Conservation (phyloP, 2,113 vertebrate species). For the Ascaphus truei region DNA sequence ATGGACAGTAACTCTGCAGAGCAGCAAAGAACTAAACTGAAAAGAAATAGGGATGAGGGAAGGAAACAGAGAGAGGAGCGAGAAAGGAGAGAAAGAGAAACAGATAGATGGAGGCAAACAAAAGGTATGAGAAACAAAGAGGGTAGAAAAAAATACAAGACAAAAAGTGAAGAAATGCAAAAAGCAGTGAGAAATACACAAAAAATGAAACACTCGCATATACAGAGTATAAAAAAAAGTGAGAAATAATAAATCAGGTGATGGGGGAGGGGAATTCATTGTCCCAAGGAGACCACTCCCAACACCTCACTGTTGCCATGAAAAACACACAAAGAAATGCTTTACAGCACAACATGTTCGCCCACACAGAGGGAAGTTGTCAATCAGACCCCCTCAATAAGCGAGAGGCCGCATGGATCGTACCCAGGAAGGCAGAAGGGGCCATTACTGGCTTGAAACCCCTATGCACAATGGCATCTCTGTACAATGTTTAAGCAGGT, state of each 20-base stretch:
- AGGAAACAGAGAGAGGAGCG: not conserved
- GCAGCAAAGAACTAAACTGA: not conserved
- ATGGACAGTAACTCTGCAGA: constrained; percentile 36
- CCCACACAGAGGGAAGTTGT: constrained; percentile 22
- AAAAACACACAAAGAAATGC: constrained; percentile 27
- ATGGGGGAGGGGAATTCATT: not conserved
- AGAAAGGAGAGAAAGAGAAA: not conserved
- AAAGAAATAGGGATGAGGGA: not conserved
- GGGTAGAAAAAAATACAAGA: not conserved
- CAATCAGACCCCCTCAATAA: constrained; percentile 13
- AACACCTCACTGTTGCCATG: not conserved
- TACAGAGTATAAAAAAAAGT: not conserved
- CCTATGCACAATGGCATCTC: too few relatives aligned
- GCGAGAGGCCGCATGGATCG: not conserved
- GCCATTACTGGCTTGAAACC: too few relatives aligned
- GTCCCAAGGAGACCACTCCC: constrained; percentile 14
- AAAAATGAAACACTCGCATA: not conserved
- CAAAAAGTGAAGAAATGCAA: not conserved
- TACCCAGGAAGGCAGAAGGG: too few relatives aligned
- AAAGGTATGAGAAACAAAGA: not conserved
- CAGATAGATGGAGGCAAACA: not conserved
- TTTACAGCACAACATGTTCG: constrained; percentile 3
- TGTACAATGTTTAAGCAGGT: not conserved
- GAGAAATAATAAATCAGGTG: not conserved
- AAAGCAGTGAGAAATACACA: not conserved